Percentiles rank a stretch among this genome's conserved stretches.
Conservation (phyloP, 2,113 vertebrate species). For the Atherinomorus stipes region DNA sequence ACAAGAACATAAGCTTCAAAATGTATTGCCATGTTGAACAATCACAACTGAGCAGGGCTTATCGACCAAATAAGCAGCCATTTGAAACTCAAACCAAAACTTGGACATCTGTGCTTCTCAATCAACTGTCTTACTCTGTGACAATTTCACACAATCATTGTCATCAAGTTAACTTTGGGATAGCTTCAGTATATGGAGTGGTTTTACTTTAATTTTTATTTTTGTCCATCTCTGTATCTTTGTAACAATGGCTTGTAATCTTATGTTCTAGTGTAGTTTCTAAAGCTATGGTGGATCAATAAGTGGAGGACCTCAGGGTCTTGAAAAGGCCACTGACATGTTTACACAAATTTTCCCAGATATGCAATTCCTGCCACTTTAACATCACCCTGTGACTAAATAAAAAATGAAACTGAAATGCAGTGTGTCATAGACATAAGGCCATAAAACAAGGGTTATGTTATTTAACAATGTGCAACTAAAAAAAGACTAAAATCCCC, state of each 20-base stretch:
- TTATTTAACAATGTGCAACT: constrained; percentile 62
- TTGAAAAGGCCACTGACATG: constrained; percentile 38
- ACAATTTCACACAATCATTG: constrained; percentile 11
- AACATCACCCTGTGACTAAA: constrained; percentile 19
- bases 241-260: not conserved
- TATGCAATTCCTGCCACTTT: constrained; percentile 33
- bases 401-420: not conserved
- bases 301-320: not conserved
- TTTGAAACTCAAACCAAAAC: constrained; percentile 34
- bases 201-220: not conserved
- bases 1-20: constrained; percentile 32
- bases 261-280: constrained; percentile 1
- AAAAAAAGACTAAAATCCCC: constrained; percentile 52
- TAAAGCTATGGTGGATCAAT: not conserved
- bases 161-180: not conserved
- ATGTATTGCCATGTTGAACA: constrained; percentile 10
- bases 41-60: constrained; percentile 11
- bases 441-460: constrained; percentile 58
- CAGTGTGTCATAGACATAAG: constrained; percentile 38
- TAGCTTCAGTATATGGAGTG: too few relatives aligned
- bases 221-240: not conserved
- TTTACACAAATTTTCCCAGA: constrained; percentile 26
- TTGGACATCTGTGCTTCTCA: constrained; percentile 34
- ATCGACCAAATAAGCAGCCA: constrained; percentile 7
- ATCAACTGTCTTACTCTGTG: constrained; percentile 6